Percentiles rank a stretch among this genome's conserved stretches.
Evolutionary conservation across 2,113 vertebrate species (phyloP).

Genomic region (Hippocampus barbouri): DNA sequence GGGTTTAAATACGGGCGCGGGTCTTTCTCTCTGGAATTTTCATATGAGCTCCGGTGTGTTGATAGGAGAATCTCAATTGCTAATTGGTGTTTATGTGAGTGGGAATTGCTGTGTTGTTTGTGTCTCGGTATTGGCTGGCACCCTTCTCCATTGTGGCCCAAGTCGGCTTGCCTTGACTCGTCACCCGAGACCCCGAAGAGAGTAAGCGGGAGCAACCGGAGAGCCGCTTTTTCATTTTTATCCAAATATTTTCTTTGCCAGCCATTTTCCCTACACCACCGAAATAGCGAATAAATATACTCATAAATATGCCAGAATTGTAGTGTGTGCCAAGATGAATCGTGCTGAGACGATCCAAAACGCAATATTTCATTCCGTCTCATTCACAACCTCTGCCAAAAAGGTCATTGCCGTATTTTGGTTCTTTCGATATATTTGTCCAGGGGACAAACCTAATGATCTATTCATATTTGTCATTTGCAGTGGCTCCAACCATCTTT

Average conservation of each 20-base stretch:
- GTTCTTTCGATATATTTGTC: background rate
- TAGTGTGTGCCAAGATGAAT: background rate
- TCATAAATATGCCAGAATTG: background rate
- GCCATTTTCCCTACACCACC: background rate
- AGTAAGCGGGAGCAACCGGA: background rate
- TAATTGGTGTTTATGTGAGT: background rate
- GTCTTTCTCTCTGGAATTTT: background rate
- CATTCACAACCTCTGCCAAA: constrained; percentile 1
- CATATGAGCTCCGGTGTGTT: background rate
- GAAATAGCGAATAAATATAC: background rate
- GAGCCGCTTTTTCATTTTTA: background rate
- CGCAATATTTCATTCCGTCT: background rate
- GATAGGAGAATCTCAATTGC: background rate
- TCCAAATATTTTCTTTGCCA: background rate
- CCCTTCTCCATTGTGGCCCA: too few species aligned
- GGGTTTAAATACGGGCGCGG: background rate
- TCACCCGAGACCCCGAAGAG: background rate
- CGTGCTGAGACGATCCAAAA: background rate
- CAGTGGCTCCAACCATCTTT: constrained; percentile 87
- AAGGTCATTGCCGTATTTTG: constrained; percentile 21
- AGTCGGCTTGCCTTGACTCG: too few species aligned
- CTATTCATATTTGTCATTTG: constrained; percentile 22
- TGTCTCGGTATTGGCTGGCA: too few species aligned
- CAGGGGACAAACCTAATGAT: background rate
- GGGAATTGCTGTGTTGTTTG: too few species aligned